These are phyloP conservation scores for Actinopyga echinites DNA, from an alignment of 53 echinoderm and acorn worm genomes.

Conservation along the genomic window DNA sequence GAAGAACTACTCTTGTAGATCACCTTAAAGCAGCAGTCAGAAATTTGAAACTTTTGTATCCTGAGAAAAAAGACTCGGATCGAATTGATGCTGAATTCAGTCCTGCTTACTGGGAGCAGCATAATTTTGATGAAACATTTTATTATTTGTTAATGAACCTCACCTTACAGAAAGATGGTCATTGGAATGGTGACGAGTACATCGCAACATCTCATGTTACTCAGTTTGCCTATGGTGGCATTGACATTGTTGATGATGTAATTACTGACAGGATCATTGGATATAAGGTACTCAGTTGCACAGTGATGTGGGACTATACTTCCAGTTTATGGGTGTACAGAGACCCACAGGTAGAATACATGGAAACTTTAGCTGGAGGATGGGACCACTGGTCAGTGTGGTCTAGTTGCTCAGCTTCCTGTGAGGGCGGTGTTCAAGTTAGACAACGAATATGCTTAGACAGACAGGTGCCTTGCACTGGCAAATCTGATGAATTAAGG, in stretches of 20 bases:
- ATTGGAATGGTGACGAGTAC: neutral
- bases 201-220: neutral
- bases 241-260: neutral
- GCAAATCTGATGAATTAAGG: neutral
- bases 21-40: too few relatives aligned
- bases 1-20: too few relatives aligned
- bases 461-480: conserved; percentile 6
- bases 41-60: neutral
- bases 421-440: conserved; percentile 51
- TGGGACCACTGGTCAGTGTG: conserved; percentile 70
- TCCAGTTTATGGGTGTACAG: neutral
- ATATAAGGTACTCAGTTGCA: neutral
- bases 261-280: neutral
- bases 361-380: conserved; percentile 36
- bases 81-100: neutral
- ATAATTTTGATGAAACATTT: neutral
- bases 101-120: neutral
- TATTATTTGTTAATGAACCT: conserved; percentile 12
- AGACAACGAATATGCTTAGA: conserved; percentile 56
- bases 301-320: neutral
- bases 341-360: neutral
- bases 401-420: conserved; percentile 50
- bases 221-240: too few relatives aligned
- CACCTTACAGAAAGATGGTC: neutral
- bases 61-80: neutral